Base-by-base conservation (phyloP, 2,113 vertebrate species). In the Hippocampus zosterae region DNA sequence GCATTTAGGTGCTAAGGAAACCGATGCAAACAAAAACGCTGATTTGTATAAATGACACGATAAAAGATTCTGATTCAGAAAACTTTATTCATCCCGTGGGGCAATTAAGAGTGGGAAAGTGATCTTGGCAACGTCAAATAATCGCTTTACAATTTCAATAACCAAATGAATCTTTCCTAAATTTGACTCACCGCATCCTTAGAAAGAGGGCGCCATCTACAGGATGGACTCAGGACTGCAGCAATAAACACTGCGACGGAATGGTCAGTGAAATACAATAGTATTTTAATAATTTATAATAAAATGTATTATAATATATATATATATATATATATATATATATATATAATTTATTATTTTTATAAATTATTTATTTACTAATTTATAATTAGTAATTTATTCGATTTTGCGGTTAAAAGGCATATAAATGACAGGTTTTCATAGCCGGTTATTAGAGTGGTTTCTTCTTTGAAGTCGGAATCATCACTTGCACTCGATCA, bases 61-160 rank as follows among this genome's bases (percentile, higher is more conserved):
- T 25, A 44, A 18, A 56, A 48, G 21, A 27, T 27, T 27, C 25
- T 2, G 25, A 27, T 27, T 27, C 25, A 2, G 25, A 27, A 27
- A 27, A 27, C 25, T 27, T 27, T 27, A 27, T 27, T 27, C 2
- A 27, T 27, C 25, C 25, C 25, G 25, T 27, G 25, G 25, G 25
- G 25, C 25, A 27, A 27, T 27, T 27, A 27, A 27, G 25, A 27
- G 25, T 27, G 25, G 55, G 56, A 64, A 44, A 6, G 5, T 42
- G 64, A 74, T 71, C 82, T 68, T 75, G 68, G 12, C 80, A 86
- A 84, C 75, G 85, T 84, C 84, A n/a, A n/a, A 37, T 37, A 37
- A 37, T 37, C 33, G 33, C 33, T 37, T 37, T 37, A 37, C 6
- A 37, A 37, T 37, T 37, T 5, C 33, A 37, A 37, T 37, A 37